These are phyloP conservation scores for Tetragonula carbonaria DNA, from an alignment of 2,888 invertebrate genomes.

Conservation along the genomic window DNA sequence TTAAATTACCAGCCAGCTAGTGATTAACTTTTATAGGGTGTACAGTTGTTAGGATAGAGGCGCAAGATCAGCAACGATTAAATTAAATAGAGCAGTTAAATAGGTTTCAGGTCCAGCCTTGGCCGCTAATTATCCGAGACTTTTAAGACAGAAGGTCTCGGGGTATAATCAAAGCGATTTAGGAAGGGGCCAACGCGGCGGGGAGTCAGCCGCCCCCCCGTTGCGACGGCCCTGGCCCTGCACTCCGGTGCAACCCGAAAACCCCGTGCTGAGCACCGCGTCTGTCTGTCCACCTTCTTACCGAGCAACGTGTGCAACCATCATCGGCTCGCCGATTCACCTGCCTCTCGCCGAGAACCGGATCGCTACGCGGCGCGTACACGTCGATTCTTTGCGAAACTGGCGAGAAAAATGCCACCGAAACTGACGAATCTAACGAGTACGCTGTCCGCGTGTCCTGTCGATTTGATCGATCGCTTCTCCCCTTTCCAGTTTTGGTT, in stretches of 20 bases:
- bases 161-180: conserved; percentile 76
- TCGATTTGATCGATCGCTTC: conserved; percentile 71
- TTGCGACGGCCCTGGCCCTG: conserved; percentile 63
- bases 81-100: conserved; percentile 66
- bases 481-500: background rate
- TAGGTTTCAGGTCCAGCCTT: conserved; percentile 15
- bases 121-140: conserved; percentile 73
- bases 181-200: conserved; percentile 73
- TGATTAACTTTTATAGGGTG: background rate
- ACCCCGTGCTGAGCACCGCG: conserved; percentile 46
- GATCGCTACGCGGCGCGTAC: conserved; percentile 53
- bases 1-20: conserved; percentile 35
- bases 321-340: conserved; percentile 66
- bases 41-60: background rate
- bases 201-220: conserved; percentile 72
- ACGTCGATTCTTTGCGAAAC: conserved; percentile 50
- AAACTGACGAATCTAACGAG: conserved; percentile 68
- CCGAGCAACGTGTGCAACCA: conserved; percentile 37
- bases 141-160: conserved; percentile 71
- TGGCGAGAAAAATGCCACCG: conserved; percentile 68
- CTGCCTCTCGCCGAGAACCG: conserved; percentile 46
- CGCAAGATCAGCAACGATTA: conserved; percentile 42
- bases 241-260: conserved; percentile 51
- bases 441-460: conserved; percentile 29
- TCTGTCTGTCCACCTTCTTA: background rate